phyloP scores from a whole-genome alignment of 2,113 vertebrate species.

The Morone chrysops region DNA sequence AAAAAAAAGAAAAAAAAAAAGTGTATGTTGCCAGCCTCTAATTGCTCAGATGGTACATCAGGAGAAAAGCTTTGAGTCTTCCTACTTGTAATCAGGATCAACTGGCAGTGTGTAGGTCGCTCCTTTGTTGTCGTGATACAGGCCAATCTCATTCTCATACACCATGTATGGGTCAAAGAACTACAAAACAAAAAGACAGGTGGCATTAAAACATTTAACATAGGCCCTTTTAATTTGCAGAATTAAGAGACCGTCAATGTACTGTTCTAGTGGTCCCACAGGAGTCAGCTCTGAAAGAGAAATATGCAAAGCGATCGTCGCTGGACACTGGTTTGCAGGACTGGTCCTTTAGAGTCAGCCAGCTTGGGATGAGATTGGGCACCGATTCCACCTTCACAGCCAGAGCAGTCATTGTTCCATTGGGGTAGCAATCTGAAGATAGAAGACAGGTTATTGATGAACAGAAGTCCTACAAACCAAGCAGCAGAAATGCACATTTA shows the following conservation, averaged over 20 bases:
- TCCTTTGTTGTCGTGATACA: slow-evolving; percentile 25
- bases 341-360: slow-evolving; percentile 77
- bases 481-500: not conserved
- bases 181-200: slow-evolving; percentile 24
- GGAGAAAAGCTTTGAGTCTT: accelerated
- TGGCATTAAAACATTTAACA: not conserved
- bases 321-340: slow-evolving; percentile 78
- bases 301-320: slow-evolving; percentile 75
- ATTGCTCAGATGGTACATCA: not conserved
- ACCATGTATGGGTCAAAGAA: slow-evolving; percentile 78
- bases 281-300: slow-evolving; percentile 74
- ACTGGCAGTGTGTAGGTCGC: not conserved
- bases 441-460: not conserved
- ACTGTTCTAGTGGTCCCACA: slow-evolving; percentile 83
- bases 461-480: not conserved
- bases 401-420: slow-evolving; percentile 80
- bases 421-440: slow-evolving; percentile 76
- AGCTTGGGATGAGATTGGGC: slow-evolving; percentile 53
- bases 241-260: not conserved
- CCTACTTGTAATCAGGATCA: slow-evolving; percentile 75
- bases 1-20: not conserved
- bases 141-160: slow-evolving; percentile 81
- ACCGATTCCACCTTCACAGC: slow-evolving; percentile 82
- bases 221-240: not conserved
- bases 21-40: accelerated